Conservation (phyloP, 1,140 invertebrate species). For the Centruroides vittatus region DNA sequence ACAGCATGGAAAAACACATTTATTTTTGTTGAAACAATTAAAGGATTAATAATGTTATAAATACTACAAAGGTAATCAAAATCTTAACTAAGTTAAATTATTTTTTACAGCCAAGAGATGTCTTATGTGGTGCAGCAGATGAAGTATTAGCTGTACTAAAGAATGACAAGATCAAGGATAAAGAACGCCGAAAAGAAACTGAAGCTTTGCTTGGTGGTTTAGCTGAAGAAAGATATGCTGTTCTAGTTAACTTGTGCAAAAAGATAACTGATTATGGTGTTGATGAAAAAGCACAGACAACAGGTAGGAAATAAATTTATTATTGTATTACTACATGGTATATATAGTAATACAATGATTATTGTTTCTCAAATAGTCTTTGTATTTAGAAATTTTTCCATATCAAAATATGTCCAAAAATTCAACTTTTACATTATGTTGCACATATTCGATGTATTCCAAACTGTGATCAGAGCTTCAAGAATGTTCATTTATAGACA, state of each 20-base stretch:
- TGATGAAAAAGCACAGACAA: conserved; percentile 51
- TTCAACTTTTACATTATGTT: too few relatives aligned
- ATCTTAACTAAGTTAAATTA: conserved; percentile 17
- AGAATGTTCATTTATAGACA: too few relatives aligned
- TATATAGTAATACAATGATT: too few relatives aligned
- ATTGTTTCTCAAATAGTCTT: too few relatives aligned
- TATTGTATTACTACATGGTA: not conserved
- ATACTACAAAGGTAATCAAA: too few relatives aligned
- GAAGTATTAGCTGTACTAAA: conserved; percentile 92
- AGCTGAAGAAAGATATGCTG: conserved; percentile 85
- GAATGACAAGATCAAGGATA: conserved; percentile 86
- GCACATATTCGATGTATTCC: too few relatives aligned
- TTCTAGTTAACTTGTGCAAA: conserved; percentile 90
- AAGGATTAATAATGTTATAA: too few relatives aligned
- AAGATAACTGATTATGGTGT: conserved; percentile 96
- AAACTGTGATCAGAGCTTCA: too few relatives aligned
- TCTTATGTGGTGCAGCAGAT: conserved; percentile 94
- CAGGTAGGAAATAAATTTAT: conserved; percentile 24
- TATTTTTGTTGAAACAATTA: too few relatives aligned
- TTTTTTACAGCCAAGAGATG: conserved; percentile 56
- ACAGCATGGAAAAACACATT: too few relatives aligned
- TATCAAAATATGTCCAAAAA: too few relatives aligned
- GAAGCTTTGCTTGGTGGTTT: conserved; percentile 70
- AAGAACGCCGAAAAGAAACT: conserved; percentile 84
- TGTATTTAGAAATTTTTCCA: too few relatives aligned